Conservation (phyloP, 2,113 vertebrate genomes). For the Pycnonotus jocosus region DNA sequence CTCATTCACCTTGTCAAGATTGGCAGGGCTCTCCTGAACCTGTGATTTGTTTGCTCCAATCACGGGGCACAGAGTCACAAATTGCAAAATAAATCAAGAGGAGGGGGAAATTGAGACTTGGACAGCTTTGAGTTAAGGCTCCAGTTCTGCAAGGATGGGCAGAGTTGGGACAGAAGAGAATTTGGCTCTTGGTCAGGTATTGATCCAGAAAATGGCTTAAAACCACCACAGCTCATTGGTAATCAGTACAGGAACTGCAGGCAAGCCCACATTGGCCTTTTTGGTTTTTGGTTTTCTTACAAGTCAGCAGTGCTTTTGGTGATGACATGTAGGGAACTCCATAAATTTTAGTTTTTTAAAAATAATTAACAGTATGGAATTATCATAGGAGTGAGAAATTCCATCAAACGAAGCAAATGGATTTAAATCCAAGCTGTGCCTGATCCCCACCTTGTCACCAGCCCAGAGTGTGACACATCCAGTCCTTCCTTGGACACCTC, state of each 20-base stretch:
- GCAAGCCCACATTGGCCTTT: neutral
- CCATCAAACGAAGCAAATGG: neutral
- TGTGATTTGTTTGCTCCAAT: neutral
- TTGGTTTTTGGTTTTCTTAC: neutral
- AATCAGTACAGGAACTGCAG: neutral
- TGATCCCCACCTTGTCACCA: neutral
- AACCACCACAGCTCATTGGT: accelerated
- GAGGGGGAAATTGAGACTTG: neutral
- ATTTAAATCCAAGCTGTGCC: neutral
- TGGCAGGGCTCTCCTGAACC: neutral
- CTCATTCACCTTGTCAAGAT: neutral
- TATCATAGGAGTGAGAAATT: neutral
- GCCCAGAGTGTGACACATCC: neutral
- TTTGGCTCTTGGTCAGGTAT: neutral
- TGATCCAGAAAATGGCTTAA: neutral
- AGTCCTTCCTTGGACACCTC: neutral
- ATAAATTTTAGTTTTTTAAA: neutral
- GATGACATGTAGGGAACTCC: neutral
- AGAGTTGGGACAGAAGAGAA: neutral
- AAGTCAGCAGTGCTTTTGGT: neutral
- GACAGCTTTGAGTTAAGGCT: neutral
- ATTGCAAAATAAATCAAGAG: neutral
- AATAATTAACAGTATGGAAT: neutral
- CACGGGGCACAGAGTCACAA: neutral
- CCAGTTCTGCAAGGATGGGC: neutral